Base-by-base conservation (phyloP, 1,140 invertebrate species). In the Mizuhopecten yessoensis region DNA sequence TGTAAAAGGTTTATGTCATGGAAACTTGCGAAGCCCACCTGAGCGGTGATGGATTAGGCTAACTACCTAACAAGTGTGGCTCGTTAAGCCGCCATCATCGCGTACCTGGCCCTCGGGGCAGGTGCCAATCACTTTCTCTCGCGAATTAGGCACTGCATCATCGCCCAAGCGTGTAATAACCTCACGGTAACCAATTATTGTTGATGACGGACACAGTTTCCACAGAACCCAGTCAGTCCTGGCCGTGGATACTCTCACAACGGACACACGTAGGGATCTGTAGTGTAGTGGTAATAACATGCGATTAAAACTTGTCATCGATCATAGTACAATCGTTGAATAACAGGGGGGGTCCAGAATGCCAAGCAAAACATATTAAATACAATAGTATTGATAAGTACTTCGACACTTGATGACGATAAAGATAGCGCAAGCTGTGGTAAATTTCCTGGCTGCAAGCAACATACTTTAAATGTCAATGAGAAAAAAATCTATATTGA, bases 71-170 rank as follows among this genome's bases (percentile, higher is more conserved):
- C 57, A 75, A 75, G 57, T 75, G 57, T 29, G 57, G 0, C 57
- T 75, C 57, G 57, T 75, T 75, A 75, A 75, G 23, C 57, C 29
- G 57, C 57, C 57, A 75, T 75, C 57, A 75, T 75, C n/a, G 57
- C 57, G n/a, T 75, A 75, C 57, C 57, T 75, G 57, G 57, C 57
- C 57, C 57, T 75, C 57, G 23, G 36, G 57, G 57, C 57, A 75
- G 57, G 57, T 75, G n/a, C 57, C 57, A 75, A 75, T 75, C 23
- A 75, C 57, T 75, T 75, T 75, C 57, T 29, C 57, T 75, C 57
- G 23, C 17, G n/a, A n/a, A 75, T 75, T 75, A 75, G 57, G 57
- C 57, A 75, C 57, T 75, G 57, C 57, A 75, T 75, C 57, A 75
- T 75, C 57, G 57, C 2, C 57, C 57, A 75, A 17, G 57, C 57